Percentiles rank a stretch among this genome's conserved stretches.
Evolutionary conservation across 2,113 vertebrate genomes (phyloP).

Genomic region (Cephalopterus ornatus): DNA sequence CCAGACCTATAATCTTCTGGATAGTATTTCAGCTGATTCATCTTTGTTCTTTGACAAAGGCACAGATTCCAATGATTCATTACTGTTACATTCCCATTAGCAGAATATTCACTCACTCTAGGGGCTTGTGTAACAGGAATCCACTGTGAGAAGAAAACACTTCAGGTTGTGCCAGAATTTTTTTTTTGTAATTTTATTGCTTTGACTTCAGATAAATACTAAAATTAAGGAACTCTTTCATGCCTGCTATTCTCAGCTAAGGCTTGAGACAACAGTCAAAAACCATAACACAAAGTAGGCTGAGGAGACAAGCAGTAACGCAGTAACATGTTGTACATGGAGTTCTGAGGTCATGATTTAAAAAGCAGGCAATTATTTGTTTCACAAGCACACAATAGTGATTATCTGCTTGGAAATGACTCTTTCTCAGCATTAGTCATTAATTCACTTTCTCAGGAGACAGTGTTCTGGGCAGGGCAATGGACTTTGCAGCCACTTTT

Average conservation of each 20-base stretch:
- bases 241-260: background rate
- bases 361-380: background rate
- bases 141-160: background rate
- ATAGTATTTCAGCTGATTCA: conserved; percentile 36
- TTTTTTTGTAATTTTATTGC: background rate
- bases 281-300: background rate
- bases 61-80: conserved; percentile 24
- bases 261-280: background rate
- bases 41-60: conserved; percentile 50
- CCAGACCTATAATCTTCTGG: background rate
- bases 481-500: background rate
- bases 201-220: background rate
- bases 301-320: background rate
- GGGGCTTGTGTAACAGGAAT: background rate
- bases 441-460: background rate
- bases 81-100: background rate
- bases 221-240: background rate
- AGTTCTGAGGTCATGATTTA: background rate
- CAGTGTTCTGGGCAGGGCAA: background rate
- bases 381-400: background rate
- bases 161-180: background rate
- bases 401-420: background rate
- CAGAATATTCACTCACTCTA: background rate
- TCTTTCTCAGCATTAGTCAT: background rate
- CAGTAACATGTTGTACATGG: background rate